Conservation (phyloP, 64 coral and sea anemone genomes). For the Stichodactyla helianthus region DNA sequence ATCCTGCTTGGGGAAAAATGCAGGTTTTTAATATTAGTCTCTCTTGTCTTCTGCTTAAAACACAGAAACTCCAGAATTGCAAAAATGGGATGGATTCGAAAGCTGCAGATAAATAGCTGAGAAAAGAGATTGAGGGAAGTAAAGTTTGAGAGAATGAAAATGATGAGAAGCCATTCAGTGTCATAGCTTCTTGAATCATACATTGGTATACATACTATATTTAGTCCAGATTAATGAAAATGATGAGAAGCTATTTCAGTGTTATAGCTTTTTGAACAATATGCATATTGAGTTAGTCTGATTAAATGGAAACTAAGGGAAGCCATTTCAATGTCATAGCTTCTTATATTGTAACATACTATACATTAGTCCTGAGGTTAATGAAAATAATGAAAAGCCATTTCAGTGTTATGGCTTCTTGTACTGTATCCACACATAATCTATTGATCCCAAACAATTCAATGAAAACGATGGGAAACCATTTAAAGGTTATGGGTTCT, state of each 20-base stretch:
- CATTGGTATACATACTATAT: background rate
- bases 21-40: background rate
- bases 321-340: too few relatives aligned
- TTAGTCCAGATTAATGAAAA: background rate
- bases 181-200: background rate
- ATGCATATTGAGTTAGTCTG: too few relatives aligned
- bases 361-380: too few relatives aligned
- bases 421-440: background rate
- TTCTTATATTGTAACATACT: too few relatives aligned
- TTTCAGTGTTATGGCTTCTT: background rate
- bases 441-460: background rate
- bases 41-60: background rate
- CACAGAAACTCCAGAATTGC: background rate
- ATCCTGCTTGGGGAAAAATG: too few relatives aligned
- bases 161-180: background rate
- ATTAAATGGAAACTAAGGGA: too few relatives aligned
- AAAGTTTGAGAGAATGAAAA: background rate
- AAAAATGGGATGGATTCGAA: background rate
- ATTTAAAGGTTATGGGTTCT: background rate
- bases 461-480: background rate
- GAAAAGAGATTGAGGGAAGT: background rate
- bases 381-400: background rate
- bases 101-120: background rate
- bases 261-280: background rate
- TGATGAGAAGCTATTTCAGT: background rate